These are phyloP conservation scores for Clarias pachynema DNA, from an alignment of 2,797 vertebrate species.

Conservation along the genomic window DNA sequence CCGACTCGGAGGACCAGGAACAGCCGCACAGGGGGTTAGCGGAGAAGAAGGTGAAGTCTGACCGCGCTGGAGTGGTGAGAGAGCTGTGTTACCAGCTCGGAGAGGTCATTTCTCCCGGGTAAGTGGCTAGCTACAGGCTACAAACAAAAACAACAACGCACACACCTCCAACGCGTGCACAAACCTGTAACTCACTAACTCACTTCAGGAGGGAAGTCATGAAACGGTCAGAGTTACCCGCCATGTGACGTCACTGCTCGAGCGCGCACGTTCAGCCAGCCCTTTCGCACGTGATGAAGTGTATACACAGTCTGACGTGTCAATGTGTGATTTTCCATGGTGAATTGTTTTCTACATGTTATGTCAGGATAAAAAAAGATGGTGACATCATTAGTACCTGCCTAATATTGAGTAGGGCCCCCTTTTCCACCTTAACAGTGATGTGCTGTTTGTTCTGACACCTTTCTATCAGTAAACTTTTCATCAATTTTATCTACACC, in stretches of 20 bases:
- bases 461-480: too few species aligned
- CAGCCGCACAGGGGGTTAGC: background rate
- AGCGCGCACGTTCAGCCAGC: background rate
- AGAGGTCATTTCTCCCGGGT: slow-evolving; percentile 30
- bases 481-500: too few species aligned
- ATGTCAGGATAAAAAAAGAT: too few species aligned
- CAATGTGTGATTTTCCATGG: too few species aligned
- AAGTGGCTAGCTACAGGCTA: background rate
- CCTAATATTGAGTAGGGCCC: too few species aligned
- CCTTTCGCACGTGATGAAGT: background rate
- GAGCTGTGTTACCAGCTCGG: slow-evolving; percentile 29
- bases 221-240: background rate
- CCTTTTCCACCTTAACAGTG: too few species aligned
- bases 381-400: too few species aligned
- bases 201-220: background rate
- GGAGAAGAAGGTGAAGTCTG: slow-evolving; percentile 30
- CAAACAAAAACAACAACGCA: background rate
- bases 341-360: too few species aligned
- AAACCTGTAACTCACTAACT: background rate
- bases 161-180: background rate
- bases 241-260: background rate
- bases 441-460: too few species aligned
- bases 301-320: too few species aligned
- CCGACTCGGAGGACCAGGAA: background rate
- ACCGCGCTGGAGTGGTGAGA: slow-evolving; percentile 25